phyloP scores from a whole-genome alignment of 2,888 invertebrate genomes.

The Agriopis leucophaearia region DNA sequence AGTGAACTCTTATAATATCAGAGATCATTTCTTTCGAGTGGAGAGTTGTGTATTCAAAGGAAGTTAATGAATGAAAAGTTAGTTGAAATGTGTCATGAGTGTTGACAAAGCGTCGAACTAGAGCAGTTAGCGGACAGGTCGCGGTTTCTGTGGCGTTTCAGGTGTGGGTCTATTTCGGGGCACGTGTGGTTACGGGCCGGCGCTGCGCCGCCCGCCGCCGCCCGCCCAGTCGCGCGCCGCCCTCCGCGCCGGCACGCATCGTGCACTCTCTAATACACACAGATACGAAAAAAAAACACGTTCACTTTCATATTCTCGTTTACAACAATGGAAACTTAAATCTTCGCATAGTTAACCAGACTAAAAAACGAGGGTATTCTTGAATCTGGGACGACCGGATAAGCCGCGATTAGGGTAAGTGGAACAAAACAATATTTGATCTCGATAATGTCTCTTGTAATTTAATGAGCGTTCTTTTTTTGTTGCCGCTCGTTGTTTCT shows the following conservation, averaged over 20 bases:
- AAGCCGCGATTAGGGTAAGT: constrained; percentile 64
- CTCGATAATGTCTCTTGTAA: constrained; percentile 50
- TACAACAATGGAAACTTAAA: constrained; percentile 6
- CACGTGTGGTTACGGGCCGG: constrained; percentile 58
- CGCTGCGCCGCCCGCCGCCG: constrained; percentile 54
- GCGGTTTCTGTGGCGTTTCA: constrained; percentile 72
- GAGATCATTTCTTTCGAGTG: background rate
- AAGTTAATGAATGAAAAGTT: constrained; percentile 46
- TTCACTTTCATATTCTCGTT: constrained; percentile 31
- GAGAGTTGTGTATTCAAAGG: constrained; percentile 29
- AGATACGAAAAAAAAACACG: constrained; percentile 40
- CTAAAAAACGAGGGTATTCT: constrained; percentile 40
- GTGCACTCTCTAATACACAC: constrained; percentile 30
- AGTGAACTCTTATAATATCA: constrained; percentile 15
- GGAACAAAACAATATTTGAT: constrained; percentile 59
- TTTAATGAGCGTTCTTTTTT: constrained; percentile 50
- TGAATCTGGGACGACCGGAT: constrained; percentile 49
- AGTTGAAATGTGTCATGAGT: constrained; percentile 63
- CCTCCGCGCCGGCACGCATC: constrained; percentile 57
- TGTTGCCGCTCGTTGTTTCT: constrained; percentile 37
- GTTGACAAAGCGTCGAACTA: constrained; percentile 73
- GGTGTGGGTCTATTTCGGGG: constrained; percentile 83
- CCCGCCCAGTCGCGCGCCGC: constrained; percentile 73
- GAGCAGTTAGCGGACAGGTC: constrained; percentile 69
- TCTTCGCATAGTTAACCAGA: constrained; percentile 22